A percentile compares a stretch with the other conserved stretches of the same genome.
Evolutionary conservation across 2,797 vertebrate genomes (phyloP).

Genomic region (Coilia nasus): DNA sequence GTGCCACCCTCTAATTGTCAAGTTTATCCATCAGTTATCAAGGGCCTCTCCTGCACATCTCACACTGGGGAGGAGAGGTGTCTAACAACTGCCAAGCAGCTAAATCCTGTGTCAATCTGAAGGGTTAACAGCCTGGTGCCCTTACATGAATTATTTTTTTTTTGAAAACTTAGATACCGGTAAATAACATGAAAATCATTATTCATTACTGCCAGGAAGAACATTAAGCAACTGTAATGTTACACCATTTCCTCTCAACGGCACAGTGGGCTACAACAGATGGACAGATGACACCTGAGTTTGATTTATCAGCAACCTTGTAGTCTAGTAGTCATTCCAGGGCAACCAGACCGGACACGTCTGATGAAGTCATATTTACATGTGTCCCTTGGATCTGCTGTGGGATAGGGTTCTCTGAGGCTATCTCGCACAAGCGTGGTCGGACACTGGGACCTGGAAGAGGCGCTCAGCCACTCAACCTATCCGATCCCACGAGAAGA

Average conservation of each 20-base stretch:
- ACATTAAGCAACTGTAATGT: not conserved
- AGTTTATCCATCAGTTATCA: not conserved
- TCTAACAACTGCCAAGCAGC: not conserved
- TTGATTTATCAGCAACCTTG: not conserved
- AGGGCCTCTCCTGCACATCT: not conserved
- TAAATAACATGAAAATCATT: not conserved
- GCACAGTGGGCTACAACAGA: not conserved
- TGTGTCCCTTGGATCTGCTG: not conserved
- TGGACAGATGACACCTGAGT: not conserved
- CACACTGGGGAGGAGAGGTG: not conserved
- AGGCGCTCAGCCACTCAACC: not conserved
- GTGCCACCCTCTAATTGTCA: not conserved
- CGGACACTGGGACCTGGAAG: conserved; percentile 44
- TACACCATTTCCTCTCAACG: not conserved
- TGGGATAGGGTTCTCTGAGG: not conserved
- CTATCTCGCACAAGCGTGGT: not conserved
- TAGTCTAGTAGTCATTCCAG: not conserved
- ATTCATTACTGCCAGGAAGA: not conserved
- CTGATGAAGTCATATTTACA: not conserved
- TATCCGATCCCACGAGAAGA: conserved; percentile 42
- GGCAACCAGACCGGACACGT: not conserved
- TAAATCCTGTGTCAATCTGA: not conserved
- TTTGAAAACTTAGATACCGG: not conserved
- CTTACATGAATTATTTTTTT: not conserved
- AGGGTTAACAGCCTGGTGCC: not conserved